Percentiles rank a stretch among this genome's conserved stretches.
phyloP scores from a whole-genome alignment of 2,797 vertebrate genomes.

The Todus mexicanus region DNA sequence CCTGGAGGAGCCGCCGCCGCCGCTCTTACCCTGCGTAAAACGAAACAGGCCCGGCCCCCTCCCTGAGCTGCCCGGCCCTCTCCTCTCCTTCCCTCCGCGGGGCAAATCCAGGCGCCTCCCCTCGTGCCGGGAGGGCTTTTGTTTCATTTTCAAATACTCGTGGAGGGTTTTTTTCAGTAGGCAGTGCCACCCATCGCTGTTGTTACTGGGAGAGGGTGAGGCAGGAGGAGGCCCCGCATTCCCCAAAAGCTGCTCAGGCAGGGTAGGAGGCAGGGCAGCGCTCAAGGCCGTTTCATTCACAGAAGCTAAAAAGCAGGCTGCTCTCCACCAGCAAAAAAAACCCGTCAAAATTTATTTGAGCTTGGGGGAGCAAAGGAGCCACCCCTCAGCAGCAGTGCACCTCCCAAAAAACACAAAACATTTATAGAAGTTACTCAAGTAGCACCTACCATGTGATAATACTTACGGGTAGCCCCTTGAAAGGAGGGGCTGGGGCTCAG shows the following conservation, averaged over 20 bases:
- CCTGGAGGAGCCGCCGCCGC: neutral
- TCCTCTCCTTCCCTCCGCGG: neutral
- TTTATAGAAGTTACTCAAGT: rapidly evolving
- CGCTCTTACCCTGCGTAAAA: neutral
- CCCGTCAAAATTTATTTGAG: rapidly evolving
- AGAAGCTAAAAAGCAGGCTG: neutral
- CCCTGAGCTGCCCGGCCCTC: neutral
- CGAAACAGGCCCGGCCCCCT: neutral
- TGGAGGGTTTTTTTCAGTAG: too few species aligned
- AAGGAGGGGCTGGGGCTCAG: neutral
- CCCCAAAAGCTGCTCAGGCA: neutral
- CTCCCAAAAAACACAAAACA: too few species aligned
- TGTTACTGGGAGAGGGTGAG: neutral
- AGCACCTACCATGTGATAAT: neutral
- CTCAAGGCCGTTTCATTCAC: rapidly evolving
- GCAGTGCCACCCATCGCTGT: too few species aligned
- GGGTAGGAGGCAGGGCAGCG: neutral
- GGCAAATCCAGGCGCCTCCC: neutral
- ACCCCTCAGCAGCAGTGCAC: too few species aligned
- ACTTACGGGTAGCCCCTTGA: neutral
- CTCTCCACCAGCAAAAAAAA: neutral
- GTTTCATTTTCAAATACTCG: neutral
- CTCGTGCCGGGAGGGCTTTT: too few species aligned
- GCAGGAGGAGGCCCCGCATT: rapidly evolving
- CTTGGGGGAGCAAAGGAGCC: too few species aligned